These are phyloP conservation scores for Periophthalmus magnuspinnatus DNA, from an alignment of 2,797 vertebrate genomes.

Conservation along the genomic window DNA sequence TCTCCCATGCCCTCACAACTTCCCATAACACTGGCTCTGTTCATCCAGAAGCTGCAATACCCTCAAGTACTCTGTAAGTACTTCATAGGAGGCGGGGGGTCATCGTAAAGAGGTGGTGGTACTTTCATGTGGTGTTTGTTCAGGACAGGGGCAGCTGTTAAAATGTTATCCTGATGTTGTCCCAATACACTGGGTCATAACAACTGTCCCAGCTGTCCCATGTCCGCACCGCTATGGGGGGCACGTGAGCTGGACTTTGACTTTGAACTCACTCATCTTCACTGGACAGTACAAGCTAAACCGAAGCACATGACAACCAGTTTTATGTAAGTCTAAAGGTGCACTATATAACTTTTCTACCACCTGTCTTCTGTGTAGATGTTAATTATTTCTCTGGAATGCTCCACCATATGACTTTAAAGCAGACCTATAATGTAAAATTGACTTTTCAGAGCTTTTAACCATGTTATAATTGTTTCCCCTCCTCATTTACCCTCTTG, in stretches of 20 bases:
- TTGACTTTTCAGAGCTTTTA: no score
- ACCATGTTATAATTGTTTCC: no score
- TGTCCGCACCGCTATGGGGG: conserved; percentile 38
- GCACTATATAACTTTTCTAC: no score
- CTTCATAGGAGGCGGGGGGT: conserved; percentile 5
- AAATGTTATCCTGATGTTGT: conserved; percentile 71
- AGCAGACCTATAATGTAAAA: no score
- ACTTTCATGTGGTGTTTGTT: conserved; percentile 56
- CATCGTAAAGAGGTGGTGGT: conserved; percentile 41
- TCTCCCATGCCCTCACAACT: conserved; percentile 54
- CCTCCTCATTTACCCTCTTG: no score
- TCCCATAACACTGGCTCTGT: conserved; percentile 22
- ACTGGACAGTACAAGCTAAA: conserved; percentile 16
- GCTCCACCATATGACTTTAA: no score
- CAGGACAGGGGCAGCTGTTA: conserved; percentile 70
- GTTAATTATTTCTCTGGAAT: no score
- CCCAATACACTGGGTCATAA: conserved; percentile 48
- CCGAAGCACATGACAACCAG: background rate
- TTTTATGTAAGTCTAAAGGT: background rate
- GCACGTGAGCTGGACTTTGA: conserved; percentile 33
- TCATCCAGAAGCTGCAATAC: conserved; percentile 14
- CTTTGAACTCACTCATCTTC: conserved; percentile 19
- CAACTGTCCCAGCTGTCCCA: conserved; percentile 59
- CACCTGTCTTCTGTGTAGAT: no score
- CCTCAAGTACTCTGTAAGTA: conserved; percentile 7